A percentile compares a stretch with the other conserved stretches of the same genome.
These are phyloP conservation scores for Phalloptychus januarius DNA, from an alignment of 2,797 vertebrate genomes.

Conservation along the genomic window DNA sequence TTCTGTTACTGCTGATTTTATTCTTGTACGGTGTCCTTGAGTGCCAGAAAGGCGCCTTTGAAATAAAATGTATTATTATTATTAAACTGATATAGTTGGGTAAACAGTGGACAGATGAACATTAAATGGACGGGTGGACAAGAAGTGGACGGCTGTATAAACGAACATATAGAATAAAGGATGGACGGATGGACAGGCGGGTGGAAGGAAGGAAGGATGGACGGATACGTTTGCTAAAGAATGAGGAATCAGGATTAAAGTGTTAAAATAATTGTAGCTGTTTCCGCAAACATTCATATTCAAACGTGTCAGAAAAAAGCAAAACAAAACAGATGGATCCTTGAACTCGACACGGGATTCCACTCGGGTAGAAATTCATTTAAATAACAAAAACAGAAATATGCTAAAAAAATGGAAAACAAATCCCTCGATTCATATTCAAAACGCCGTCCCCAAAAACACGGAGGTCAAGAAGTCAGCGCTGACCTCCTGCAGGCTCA, in stretches of 20 bases:
- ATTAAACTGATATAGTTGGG: too few relatives aligned
- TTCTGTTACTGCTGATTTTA: too few relatives aligned
- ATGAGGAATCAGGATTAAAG: background rate
- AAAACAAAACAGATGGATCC: slow-evolving; percentile 11
- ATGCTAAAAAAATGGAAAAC: slow-evolving; percentile 4
- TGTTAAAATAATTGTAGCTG: background rate
- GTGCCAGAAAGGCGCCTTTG: too few relatives aligned
- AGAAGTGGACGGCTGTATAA: background rate
- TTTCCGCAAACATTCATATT: background rate
- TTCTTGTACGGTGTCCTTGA: too few relatives aligned
- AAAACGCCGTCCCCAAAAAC: slow-evolving; percentile 9
- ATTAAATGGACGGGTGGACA: background rate
- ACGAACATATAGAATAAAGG: background rate
- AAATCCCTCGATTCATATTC: slow-evolving; percentile 35
- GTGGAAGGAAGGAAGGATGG: background rate
- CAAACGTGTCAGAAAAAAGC: background rate
- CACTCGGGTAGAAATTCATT: background rate
- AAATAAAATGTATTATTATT: too few relatives aligned
- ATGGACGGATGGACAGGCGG: background rate
- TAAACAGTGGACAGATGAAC: background rate
- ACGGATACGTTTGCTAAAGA: background rate
- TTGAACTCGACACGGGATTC: slow-evolving; percentile 11
- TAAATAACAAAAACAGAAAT: background rate
- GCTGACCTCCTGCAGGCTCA: slow-evolving; percentile 1
- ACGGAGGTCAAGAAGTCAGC: slow-evolving; percentile 7